Evolutionary conservation across 2,113 vertebrate genomes (phyloP).

Genomic region (Falco punctatus): DNA sequence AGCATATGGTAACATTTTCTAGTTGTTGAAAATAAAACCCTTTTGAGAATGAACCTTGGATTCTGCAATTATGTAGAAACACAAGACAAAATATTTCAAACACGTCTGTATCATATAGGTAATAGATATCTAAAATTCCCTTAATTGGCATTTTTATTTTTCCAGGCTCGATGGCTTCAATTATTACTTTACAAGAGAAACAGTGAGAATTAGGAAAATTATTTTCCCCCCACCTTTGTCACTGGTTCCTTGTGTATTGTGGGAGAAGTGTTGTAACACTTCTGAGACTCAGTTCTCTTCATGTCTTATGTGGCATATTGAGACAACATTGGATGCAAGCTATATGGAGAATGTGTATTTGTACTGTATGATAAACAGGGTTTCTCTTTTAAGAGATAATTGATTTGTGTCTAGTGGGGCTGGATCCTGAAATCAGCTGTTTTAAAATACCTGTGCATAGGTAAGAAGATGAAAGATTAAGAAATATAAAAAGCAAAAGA

Average conservation of each 20-base stretch:
- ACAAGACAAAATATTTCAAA: background rate
- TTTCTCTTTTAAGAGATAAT: background rate
- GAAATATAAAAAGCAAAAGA: background rate
- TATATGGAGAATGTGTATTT: too few relatives aligned
- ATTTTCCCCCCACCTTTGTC: background rate
- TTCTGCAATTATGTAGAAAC: background rate
- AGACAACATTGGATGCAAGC: background rate
- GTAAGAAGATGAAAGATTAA: background rate
- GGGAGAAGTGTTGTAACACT: background rate
- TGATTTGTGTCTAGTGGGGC: background rate
- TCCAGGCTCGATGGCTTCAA: background rate
- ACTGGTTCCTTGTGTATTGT: background rate
- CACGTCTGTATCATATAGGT: fast-evolving
- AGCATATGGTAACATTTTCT: background rate
- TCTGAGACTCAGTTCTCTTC: background rate
- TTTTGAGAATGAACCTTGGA: background rate
- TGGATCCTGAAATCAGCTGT: background rate
- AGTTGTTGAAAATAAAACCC: background rate
- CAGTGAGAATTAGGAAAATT: background rate
- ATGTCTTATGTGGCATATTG: fast-evolving
- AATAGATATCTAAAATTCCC: background rate
- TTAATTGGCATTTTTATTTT: background rate
- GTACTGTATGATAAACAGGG: background rate
- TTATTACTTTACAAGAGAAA: background rate
- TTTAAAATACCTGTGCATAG: background rate